Evolutionary conservation across 2,797 vertebrate species (phyloP).

Genomic region (Syndactyla subalaris): DNA sequence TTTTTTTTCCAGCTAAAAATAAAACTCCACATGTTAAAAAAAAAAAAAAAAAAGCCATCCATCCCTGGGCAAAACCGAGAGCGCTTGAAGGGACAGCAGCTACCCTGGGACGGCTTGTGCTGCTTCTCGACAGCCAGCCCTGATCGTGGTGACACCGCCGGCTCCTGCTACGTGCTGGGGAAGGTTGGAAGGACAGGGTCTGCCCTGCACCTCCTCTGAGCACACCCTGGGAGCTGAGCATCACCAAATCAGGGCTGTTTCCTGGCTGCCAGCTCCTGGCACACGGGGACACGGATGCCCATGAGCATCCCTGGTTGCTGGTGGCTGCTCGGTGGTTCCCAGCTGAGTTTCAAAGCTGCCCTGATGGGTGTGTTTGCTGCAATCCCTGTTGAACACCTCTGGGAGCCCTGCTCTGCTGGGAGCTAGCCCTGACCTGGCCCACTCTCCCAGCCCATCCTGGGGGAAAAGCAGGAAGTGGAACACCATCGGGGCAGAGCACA

Average conservation of each 20-base stretch:
- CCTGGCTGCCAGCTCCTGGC: not conserved
- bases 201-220: accelerated
- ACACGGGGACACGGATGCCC: accelerated
- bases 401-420: not conserved
- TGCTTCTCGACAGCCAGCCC: not conserved
- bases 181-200: not conserved
- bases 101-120: not conserved
- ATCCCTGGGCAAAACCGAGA: not conserved
- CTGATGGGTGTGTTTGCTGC: accelerated
- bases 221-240: not conserved
- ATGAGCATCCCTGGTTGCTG: not conserved
- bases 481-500: not conserved
- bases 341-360: not conserved
- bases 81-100: not conserved
- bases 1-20: conserved; percentile 27
- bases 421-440: not conserved
- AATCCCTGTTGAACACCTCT: accelerated
- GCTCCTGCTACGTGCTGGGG: accelerated
- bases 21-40: not conserved
- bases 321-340: not conserved
- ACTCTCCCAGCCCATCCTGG: not conserved
- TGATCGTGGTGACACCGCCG: accelerated
- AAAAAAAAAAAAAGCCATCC: not conserved
- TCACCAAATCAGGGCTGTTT: accelerated
- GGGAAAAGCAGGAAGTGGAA: not conserved